Evolutionary conservation across 2,113 vertebrate species (phyloP).

Genomic region (Podilymbus podiceps): DNA sequence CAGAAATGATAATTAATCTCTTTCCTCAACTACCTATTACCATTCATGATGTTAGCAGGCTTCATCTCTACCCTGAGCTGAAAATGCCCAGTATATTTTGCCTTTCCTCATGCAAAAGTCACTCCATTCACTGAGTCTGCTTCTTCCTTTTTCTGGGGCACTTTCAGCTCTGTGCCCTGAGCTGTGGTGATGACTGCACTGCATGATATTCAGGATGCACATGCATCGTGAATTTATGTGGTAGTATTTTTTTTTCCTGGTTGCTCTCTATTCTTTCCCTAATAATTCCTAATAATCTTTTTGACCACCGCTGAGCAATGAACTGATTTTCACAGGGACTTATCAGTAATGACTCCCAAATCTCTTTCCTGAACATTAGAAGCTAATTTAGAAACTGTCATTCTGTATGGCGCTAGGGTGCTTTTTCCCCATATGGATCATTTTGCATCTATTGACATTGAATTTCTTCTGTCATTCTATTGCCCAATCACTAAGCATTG

Average conservation of each 20-base stretch:
- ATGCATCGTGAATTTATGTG: not conserved
- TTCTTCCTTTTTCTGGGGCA: not conserved
- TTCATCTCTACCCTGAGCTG: not conserved
- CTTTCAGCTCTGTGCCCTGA: not conserved
- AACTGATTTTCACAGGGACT: constrained; percentile 27
- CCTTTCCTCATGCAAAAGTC: not conserved
- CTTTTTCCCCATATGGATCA: not conserved
- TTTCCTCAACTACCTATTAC: constrained; percentile 19
- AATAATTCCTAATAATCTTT: constrained; percentile 15
- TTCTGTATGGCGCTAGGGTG: not conserved
- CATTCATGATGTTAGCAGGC: not conserved
- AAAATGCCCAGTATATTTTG: not conserved
- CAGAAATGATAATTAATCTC: constrained; percentile 32
- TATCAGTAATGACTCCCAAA: not conserved
- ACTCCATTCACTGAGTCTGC: not conserved
- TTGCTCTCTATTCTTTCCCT: constrained; percentile 1
- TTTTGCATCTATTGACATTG: constrained; percentile 20
- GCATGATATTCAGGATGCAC: not conserved
- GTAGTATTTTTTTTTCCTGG: not conserved
- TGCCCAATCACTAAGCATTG: constrained; percentile 41
- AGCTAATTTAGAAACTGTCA: constrained; percentile 13
- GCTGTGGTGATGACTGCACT: not conserved
- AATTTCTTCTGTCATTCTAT: constrained; percentile 21
- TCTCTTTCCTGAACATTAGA: not conserved
- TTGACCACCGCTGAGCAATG: not conserved